Conservation (phyloP, 2,888 invertebrate species). For the Tridacna crocea region DNA sequence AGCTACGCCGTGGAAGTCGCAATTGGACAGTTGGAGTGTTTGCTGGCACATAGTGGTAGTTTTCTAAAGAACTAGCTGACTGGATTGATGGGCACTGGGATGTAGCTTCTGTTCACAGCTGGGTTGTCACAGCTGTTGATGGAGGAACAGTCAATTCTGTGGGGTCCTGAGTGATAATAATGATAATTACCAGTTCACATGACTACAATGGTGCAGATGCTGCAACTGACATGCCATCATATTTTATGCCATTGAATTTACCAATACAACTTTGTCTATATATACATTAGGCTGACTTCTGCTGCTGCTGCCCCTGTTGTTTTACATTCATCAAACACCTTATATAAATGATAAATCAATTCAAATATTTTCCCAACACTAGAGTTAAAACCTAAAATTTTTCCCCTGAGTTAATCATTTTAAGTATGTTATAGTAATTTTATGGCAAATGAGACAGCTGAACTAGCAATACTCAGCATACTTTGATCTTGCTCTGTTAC, state of each 20-base stretch:
- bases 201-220: slow-evolving; percentile 12
- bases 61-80: slow-evolving; percentile 19
- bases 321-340: too few relatives aligned
- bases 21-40: slow-evolving; percentile 23
- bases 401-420: too few relatives aligned
- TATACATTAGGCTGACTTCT: too few relatives aligned
- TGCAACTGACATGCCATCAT: slow-evolving; percentile 8
- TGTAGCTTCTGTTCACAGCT: slow-evolving; percentile 21
- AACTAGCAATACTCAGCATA: too few relatives aligned
- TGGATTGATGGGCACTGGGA: slow-evolving; percentile 11
- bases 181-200: neutral
- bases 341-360: too few relatives aligned
- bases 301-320: too few relatives aligned
- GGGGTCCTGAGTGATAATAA: slow-evolving; percentile 12
- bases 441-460: too few relatives aligned
- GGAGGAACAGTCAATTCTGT: slow-evolving; percentile 11
- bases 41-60: slow-evolving; percentile 20
- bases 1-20: slow-evolving; percentile 17
- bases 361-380: too few relatives aligned
- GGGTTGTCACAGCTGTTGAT: slow-evolving; percentile 20
- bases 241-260: neutral
- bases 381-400: too few relatives aligned
- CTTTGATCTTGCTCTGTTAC: too few relatives aligned
- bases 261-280: too few relatives aligned
- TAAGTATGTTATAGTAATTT: too few relatives aligned